Evolutionary conservation across 2,888 invertebrate species (phyloP).

Genomic region (Merodon equestris): DNA sequence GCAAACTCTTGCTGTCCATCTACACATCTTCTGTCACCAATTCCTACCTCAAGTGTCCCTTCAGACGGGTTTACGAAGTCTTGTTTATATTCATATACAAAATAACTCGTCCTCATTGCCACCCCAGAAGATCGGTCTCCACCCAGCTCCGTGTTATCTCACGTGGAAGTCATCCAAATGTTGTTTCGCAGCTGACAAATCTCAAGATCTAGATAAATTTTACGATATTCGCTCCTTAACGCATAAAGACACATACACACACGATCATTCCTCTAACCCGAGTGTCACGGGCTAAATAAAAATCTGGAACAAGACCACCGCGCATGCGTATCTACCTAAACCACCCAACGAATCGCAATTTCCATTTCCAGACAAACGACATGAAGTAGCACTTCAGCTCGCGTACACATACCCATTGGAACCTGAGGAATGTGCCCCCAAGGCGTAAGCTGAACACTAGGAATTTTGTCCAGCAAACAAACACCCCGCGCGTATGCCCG

Average conservation of each 20-base stretch:
- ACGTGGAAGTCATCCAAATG: no score
- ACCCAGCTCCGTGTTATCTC: no score
- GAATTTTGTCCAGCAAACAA: constrained; percentile 57
- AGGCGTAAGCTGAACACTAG: constrained; percentile 61
- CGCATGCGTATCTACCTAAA: background rate
- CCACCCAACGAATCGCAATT: constrained; percentile 20
- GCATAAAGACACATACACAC: background rate
- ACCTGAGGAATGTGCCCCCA: constrained; percentile 46
- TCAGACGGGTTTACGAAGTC: background rate
- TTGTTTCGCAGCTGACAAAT: constrained; percentile 8
- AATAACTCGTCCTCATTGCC: no score
- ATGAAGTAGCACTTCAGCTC: constrained; percentile 60
- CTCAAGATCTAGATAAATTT: constrained; percentile 21
- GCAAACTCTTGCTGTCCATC: no score
- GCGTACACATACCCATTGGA: constrained; percentile 20
- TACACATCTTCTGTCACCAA: background rate
- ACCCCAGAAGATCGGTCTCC: no score
- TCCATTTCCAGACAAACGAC: constrained; percentile 28
- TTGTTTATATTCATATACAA: no score
- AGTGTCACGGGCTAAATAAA: constrained; percentile 8
- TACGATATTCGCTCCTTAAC: constrained; percentile 9
- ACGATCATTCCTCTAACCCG: background rate
- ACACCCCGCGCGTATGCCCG: constrained; percentile 26
- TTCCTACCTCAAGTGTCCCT: background rate
- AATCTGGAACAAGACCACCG: background rate